These are phyloP conservation scores for Pachliopta kotzebuea DNA, from an alignment of 2,888 invertebrate species.

Conservation along the genomic window DNA sequence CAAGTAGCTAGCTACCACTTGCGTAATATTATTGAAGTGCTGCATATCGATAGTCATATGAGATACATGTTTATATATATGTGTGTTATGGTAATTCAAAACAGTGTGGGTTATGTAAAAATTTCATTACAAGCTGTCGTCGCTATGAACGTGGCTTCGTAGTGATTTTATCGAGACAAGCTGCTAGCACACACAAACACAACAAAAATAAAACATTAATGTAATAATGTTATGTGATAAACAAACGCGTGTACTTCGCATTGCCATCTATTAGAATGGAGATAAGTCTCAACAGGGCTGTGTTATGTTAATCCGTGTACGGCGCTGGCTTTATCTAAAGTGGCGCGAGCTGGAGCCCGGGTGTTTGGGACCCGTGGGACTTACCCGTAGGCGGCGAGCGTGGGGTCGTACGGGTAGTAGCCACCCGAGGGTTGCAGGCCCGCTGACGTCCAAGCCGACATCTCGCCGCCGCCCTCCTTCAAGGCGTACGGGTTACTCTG, in stretches of 20 bases:
- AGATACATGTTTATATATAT: no score
- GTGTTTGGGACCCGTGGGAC: slow-evolving; percentile 72
- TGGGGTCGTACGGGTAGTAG: slow-evolving; percentile 96
- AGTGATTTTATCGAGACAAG: slow-evolving; percentile 41
- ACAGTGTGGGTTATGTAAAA: no score
- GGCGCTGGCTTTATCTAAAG: slow-evolving; percentile 74
- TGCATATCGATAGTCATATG: no score
- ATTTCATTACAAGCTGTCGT: neutral
- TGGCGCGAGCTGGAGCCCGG: slow-evolving; percentile 57
- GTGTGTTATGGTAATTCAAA: no score
- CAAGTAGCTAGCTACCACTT: no score
- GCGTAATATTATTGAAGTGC: no score
- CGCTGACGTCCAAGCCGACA: slow-evolving; percentile 95
- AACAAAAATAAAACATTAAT: slow-evolving; percentile 56
- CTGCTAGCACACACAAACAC: slow-evolving; percentile 59
- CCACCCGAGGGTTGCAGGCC: slow-evolving; percentile 94
- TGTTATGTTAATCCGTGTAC: slow-evolving; percentile 72
- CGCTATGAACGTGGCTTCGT: slow-evolving; percentile 48
- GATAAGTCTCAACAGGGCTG: slow-evolving; percentile 70
- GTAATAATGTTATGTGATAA: slow-evolving; percentile 60
- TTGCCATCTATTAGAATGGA: slow-evolving; percentile 72
- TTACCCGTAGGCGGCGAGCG: slow-evolving; percentile 96
- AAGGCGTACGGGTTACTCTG: slow-evolving; percentile 95
- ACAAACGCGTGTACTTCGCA: slow-evolving; percentile 75
- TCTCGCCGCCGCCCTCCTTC: slow-evolving; percentile 92